Evolutionary conservation across 2,888 invertebrate genomes (phyloP).

Genomic region (Drosophila planitibia): DNA sequence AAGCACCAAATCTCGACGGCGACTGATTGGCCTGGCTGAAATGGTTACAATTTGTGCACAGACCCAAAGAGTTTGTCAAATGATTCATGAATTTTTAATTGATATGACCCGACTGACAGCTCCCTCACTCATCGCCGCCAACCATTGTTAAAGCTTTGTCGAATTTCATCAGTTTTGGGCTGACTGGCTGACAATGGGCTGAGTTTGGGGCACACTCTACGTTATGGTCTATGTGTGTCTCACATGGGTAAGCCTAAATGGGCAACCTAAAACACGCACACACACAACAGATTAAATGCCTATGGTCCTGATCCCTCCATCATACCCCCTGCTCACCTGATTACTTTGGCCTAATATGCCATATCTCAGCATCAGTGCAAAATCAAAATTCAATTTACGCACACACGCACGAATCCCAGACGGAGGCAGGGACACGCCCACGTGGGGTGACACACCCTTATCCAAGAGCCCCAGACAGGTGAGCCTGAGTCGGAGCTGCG

Average conservation of each 20-base stretch:
- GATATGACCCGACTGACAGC: slow-evolving; percentile 49
- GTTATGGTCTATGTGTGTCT: slow-evolving; percentile 24
- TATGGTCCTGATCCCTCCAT: slow-evolving; percentile 9
- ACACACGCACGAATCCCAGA: slow-evolving; percentile 47
- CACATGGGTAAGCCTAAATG: slow-evolving; percentile 81
- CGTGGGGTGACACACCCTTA: slow-evolving; percentile 42
- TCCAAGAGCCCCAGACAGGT: slow-evolving; percentile 61
- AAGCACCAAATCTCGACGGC: slow-evolving; percentile 29
- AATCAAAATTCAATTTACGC: slow-evolving; percentile 82
- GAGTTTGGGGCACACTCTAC: slow-evolving; percentile 4
- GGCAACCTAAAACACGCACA: slow-evolving; percentile 76
- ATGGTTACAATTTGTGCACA: slow-evolving; percentile 54
- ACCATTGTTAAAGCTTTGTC: slow-evolving; percentile 36
- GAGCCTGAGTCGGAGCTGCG: slow-evolving; percentile 60
- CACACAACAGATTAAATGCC: slow-evolving; percentile 75
- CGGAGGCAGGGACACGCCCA: slow-evolving; percentile 46
- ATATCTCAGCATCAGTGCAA: slow-evolving; percentile 82
- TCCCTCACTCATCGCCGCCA: neutral
- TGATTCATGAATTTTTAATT: slow-evolving; percentile 78
- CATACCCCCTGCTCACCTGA: slow-evolving; percentile 54
- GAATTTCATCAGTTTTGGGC: slow-evolving; percentile 62
- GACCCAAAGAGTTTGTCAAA: slow-evolving; percentile 77
- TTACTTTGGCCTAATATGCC: slow-evolving; percentile 81
- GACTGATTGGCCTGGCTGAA: slow-evolving; percentile 62
- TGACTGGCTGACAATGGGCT: slow-evolving; percentile 65